phyloP scores from a whole-genome alignment of 2,797 vertebrate species.

The Chiloscyllium punctatum region DNA sequence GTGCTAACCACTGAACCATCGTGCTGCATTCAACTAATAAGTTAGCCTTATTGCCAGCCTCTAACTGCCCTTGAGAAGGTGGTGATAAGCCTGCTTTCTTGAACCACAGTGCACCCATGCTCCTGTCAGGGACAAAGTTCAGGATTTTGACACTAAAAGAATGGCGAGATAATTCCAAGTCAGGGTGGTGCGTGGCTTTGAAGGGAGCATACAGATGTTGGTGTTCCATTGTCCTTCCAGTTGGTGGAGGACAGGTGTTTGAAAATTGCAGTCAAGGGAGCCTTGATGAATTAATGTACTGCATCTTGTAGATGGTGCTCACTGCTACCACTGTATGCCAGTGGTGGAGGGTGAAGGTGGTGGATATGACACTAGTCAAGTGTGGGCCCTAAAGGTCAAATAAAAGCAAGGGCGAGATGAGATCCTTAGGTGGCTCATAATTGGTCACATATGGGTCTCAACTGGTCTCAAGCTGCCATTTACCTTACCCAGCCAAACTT shows the following conservation, averaged over 20 bases:
- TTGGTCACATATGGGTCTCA: no score
- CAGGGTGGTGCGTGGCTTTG: not conserved
- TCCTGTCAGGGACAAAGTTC: not conserved
- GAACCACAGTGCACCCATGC: not conserved
- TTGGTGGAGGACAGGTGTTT: no score
- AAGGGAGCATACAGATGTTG: no score
- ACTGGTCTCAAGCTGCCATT: not conserved
- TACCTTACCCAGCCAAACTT: not conserved
- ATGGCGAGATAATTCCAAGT: not conserved
- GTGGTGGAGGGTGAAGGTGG: no score
- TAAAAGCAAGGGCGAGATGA: not conserved
- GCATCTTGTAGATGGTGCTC: no score
- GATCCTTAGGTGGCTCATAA: not conserved
- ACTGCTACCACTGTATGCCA: no score
- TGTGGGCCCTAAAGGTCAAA: not conserved
- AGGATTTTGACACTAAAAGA: not conserved
- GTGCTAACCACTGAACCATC: no score
- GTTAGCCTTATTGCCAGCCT: not conserved
- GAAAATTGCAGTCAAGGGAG: no score
- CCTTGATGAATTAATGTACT: no score
- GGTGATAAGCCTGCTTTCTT: not conserved
- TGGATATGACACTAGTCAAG: no score
- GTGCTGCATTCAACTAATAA: no score
- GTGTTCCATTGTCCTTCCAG: no score
- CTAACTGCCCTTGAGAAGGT: not conserved